Conservation (phyloP, 2,113 vertebrate genomes). For the Anarrhichthys ocellatus region DNA sequence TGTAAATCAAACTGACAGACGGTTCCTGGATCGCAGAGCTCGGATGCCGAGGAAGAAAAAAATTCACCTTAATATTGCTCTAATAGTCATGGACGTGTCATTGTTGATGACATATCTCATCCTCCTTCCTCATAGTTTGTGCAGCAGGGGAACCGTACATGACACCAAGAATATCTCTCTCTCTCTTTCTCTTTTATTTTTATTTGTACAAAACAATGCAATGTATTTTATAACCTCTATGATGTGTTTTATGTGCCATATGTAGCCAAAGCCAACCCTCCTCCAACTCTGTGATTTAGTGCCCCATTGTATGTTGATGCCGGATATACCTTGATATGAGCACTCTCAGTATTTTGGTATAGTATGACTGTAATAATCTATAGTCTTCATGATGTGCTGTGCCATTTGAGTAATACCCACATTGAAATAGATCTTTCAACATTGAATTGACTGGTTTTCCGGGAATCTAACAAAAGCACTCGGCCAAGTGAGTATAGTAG, state of each 20-base stretch:
- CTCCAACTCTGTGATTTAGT: not conserved
- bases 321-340: not conserved
- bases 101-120: slow-evolving; percentile 28
- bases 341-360: not conserved
- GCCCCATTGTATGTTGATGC: not conserved
- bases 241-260: not conserved
- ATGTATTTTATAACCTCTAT: not conserved
- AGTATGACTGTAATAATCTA: no score
- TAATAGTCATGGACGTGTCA: slow-evolving; percentile 56
- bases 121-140: not conserved
- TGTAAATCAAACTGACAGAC: slow-evolving; percentile 68
- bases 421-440: not conserved
- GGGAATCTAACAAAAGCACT: not conserved
- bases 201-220: not conserved
- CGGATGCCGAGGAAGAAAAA: slow-evolving; percentile 10
- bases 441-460: slow-evolving; percentile 13
- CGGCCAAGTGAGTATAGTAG: not conserved
- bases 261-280: not conserved
- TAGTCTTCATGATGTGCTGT: not conserved
- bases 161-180: not conserved
- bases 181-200: not conserved
- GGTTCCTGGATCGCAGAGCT: slow-evolving; percentile 28
- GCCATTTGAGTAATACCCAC: not conserved
- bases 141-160: not conserved
- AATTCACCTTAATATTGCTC: slow-evolving; percentile 50